Base-by-base conservation (phyloP, 2,113 vertebrate genomes). In the Podilymbus podiceps region DNA sequence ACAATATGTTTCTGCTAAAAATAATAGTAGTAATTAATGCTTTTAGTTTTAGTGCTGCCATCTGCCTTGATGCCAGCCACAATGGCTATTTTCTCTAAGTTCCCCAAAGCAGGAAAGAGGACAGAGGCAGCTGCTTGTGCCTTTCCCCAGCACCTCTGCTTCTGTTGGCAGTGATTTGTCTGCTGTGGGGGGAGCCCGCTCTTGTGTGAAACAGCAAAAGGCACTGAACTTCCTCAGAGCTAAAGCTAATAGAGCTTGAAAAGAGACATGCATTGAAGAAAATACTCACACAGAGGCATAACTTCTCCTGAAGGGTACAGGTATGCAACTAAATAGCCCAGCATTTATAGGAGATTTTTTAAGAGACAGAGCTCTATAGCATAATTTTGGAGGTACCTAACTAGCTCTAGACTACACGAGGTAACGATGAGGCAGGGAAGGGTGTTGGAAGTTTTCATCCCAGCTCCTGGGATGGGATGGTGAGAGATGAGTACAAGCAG, bases 1-100 rank as follows among this genome's bases (percentile, higher is more conserved):
- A 56, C 95, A 97, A 96, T 97, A 97, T 94, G 97, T 69, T 92
- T 89, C 89, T 77, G 44, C 91, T 97, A 93, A 95, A 97, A 97
- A 96, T 95, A 94, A 96, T 91, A 85, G 87, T 88, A 73, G 92
- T 95, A 96, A 97, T 96, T 97, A 97, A 95, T 93, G 89, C 92
- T 95, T 58, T 91, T 94, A 46, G 10, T 56, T 87, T 82, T 80
- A 88, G 59, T 91, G 23, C 40, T 88, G 58, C 64, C 72, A 93
- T 97, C 81, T 94, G 62, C 87, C 80, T 95, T 67, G 11, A 52
- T 82, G 82, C 20, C 77, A 77, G n/a, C 55, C 69, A 76, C 64
- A 33, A 42, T 62, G 69, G 23, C 53, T 35, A 46, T 85, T 68
- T 68, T 69, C 47, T 68, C 55, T 58, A 23, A 38, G 49, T 71